These are phyloP conservation scores for Gracilinanus agilis DNA, from an alignment of 2,113 vertebrate genomes.

Conservation along the genomic window DNA sequence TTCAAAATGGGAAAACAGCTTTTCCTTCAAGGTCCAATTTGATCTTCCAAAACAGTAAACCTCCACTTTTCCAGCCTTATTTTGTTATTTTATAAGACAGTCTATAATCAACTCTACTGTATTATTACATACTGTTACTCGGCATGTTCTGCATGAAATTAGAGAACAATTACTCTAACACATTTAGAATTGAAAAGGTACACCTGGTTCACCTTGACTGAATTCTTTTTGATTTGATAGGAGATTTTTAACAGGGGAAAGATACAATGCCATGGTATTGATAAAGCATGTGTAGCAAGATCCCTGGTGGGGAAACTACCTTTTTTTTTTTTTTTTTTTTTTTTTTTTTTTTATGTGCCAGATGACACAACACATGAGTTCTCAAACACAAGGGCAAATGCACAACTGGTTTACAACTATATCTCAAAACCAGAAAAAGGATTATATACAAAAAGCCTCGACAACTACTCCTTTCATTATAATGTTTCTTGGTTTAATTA, in stretches of 20 bases:
- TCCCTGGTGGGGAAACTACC: neutral
- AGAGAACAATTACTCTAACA: slow-evolving; percentile 26
- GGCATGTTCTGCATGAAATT: slow-evolving; percentile 10
- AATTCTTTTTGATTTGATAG: neutral
- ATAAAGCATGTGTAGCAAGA: neutral
- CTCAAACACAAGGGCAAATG: slow-evolving; percentile 1
- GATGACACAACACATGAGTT: neutral
- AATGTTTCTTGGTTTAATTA: slow-evolving; percentile 59
- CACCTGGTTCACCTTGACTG: slow-evolving; percentile 19
- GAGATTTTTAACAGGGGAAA: neutral
- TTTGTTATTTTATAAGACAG: slow-evolving; percentile 25
- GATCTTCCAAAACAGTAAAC: slow-evolving; percentile 15
- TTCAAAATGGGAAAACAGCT: slow-evolving; percentile 38
- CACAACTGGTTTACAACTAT: slow-evolving; percentile 46
- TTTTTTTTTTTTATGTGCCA: too few relatives aligned
- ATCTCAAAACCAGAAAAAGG: slow-evolving; percentile 78
- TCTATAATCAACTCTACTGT: neutral
- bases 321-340: neutral
- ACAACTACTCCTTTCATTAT: slow-evolving; percentile 59
- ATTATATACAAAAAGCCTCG: slow-evolving; percentile 71
- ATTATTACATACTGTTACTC: neutral
- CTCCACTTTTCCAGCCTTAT: neutral
- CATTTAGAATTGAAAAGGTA: slow-evolving; percentile 11
- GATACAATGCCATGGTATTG: neutral
- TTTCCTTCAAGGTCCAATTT: neutral